Evolutionary conservation across 2,113 vertebrate genomes (phyloP).

Genomic region (Suncus etruscus): DNA sequence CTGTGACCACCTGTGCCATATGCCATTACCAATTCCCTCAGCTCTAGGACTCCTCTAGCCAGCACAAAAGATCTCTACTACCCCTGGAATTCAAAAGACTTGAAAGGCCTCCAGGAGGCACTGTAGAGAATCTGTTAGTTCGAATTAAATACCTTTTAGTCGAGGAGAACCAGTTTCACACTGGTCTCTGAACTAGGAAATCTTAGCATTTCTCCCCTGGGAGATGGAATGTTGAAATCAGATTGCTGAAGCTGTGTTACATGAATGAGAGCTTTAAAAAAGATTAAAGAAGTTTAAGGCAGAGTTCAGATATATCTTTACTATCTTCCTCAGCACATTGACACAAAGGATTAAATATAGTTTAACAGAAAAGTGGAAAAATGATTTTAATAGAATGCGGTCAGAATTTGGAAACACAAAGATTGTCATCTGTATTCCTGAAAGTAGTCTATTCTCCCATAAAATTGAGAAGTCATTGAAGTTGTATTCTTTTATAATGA

Average conservation of each 20-base stretch:
- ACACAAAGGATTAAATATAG: constrained; percentile 85
- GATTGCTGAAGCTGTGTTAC: constrained; percentile 84
- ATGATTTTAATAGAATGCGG: constrained; percentile 81
- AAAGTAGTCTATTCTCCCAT: constrained; percentile 78
- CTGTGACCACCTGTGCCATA: constrained; percentile 61
- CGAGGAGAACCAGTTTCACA: constrained; percentile 81
- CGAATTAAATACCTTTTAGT: constrained; percentile 75
- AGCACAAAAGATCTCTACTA: constrained; percentile 76
- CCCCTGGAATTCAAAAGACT: constrained; percentile 77
- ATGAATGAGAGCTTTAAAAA: constrained; percentile 86
- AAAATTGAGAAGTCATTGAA: constrained; percentile 78
- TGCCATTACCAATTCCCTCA: constrained; percentile 55
- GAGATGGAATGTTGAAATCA: constrained; percentile 84
- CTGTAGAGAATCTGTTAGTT: constrained; percentile 67
- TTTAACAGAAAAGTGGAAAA: constrained; percentile 83
- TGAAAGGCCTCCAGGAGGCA: constrained; percentile 83
- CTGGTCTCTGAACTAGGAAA: constrained; percentile 84
- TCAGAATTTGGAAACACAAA: constrained; percentile 81
- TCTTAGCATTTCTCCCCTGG: constrained; percentile 77
- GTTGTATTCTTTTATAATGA: constrained; percentile 69
- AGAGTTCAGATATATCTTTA: constrained; percentile 86
- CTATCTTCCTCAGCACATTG: constrained; percentile 85
- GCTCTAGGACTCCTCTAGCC: constrained; percentile 69
- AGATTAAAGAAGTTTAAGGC: constrained; percentile 87
- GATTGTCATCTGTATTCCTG: constrained; percentile 76